Base-by-base conservation (phyloP, 2,797 vertebrate species). In the Tauraco hartlaubi region DNA sequence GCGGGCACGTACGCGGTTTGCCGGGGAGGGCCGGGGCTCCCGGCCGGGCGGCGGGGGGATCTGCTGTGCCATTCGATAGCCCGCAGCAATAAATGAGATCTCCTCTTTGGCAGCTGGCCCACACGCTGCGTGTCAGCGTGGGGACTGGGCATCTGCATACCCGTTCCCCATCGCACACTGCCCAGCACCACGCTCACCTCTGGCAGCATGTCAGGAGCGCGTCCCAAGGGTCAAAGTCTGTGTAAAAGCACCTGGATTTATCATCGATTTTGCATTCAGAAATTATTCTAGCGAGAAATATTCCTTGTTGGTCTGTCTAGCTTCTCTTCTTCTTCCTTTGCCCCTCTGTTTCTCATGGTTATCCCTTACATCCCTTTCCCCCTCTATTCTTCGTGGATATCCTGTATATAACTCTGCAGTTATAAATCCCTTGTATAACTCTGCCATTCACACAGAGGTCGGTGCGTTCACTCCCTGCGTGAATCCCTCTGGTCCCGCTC, bases 111-210 rank as follows among this genome's bases (percentile, higher is more conserved):
- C 91, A 69, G 85, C 79, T 9, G 82, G 55, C 62, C 69, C 69
- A 6, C 74, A 5, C 0, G 20, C 56, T 15, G 44, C 0, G 3
- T 3, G 55, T 10, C 64, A 5, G 39, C 0, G 26, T 2, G 5
- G 77, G 31, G 26, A 14, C 9, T 33, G 0, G 62, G 28, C 23
- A 23, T 46, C 59, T 7, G 71, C 29, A 0, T 35, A 15, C 56
- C 49, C 69, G 31, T 29, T 7, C 26, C n/a, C 43, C 16, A 9
- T 5, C 4, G 12, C 2, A 1, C 0, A 3, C 54, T 20, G 64
- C 1, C 23, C 2, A 8, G 63, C 63, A 1, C 39, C 2, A 6
- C 4, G 5, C 46, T 33, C 1, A 11, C 52, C 43, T 8, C 71
- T 4, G 18, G 18, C 5, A 4, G 58, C 43, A 19, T 8, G 6